Evolutionary conservation across 2,797 vertebrate species (phyloP).

Genomic region (Loris lydekkerianus): DNA sequence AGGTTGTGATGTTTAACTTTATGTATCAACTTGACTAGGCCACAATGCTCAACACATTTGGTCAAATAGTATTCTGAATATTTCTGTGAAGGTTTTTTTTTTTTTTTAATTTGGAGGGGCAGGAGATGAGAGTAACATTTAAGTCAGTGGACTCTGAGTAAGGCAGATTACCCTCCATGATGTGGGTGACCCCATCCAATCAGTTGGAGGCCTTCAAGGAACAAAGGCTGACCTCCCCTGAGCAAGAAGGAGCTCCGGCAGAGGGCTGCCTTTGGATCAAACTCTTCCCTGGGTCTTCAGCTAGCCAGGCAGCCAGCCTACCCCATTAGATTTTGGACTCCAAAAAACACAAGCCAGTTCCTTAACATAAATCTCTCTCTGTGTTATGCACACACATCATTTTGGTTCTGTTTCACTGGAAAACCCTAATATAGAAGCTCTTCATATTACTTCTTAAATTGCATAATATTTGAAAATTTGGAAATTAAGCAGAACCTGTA

Average conservation of each 20-base stretch:
- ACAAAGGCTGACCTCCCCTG: neutral
- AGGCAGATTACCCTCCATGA: neutral
- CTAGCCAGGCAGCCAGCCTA: neutral
- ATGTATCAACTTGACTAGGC: neutral
- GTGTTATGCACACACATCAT: neutral
- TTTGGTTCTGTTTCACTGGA: constrained; percentile 24
- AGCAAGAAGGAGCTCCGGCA: neutral
- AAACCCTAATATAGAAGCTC: neutral
- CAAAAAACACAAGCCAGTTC: neutral
- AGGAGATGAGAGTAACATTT: constrained; percentile 14
- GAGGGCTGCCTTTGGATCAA: neutral
- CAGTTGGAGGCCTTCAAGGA: neutral
- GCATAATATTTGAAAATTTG: neutral
- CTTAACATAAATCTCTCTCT: neutral
- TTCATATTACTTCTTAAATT: neutral
- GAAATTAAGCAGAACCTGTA: neutral
- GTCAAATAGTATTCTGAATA: neutral
- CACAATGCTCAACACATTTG: neutral
- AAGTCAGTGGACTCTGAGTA: neutral
- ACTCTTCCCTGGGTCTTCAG: neutral
- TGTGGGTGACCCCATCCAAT: neutral
- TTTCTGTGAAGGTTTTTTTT: neutral
- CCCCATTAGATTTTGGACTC: constrained; percentile 15
- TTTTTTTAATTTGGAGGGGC: neutral
- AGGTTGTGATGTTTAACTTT: neutral